Base-by-base conservation (phyloP, 2,797 vertebrate genomes). In the Myiothlypis chrysogaster region DNA sequence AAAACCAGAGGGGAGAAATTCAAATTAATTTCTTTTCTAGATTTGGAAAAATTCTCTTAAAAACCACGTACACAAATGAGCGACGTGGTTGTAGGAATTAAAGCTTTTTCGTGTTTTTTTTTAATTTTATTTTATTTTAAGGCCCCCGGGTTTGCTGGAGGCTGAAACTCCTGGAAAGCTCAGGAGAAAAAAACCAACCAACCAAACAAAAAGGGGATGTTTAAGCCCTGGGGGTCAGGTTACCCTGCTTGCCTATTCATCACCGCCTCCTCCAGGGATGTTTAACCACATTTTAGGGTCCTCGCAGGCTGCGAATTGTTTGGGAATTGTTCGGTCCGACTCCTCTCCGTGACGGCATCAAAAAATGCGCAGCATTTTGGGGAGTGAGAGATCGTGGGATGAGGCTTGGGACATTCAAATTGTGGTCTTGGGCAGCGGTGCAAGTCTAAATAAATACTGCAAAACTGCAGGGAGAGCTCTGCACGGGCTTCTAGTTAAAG, bases 181-280 rank as follows among this genome's bases (percentile, higher is more conserved):
- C 46, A 32, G 49, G 44, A 93, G 73, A 52, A 43, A 41, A 47
- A 55, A 18, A 56, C 39, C 47, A 87, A 92, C 68, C 49, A 89
- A 94, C 79, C 80, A 91, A 91, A 91, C 78, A 78, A 55, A 90
- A 84, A 90, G 30, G 71, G 75, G 90, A 92, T 22, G 53, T 84
- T 56, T 37, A 18, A 87, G 53, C 92, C 86, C 70, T 16, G n/a
- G 43, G 43, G 78, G 60, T 80, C 78, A 37, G 77, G 68, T 83
- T 87, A 32, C 35, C 41, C 78, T 5, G 2, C 50, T 83, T 25
- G 60, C 30, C 70, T 79, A 25, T 72, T 87, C 90, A 83, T 84
- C 87, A 61, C 55, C 1, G 1, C 27, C 84, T 80, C 71, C 82
- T 84, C 39, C 5, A 49, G 76, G 53, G 89, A 85, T 85, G 77